Evolutionary conservation across 1,140 invertebrate genomes (phyloP), one percentile per base, ranked within the genome.

Genomic region (Nilaparvata lugens): DNA sequence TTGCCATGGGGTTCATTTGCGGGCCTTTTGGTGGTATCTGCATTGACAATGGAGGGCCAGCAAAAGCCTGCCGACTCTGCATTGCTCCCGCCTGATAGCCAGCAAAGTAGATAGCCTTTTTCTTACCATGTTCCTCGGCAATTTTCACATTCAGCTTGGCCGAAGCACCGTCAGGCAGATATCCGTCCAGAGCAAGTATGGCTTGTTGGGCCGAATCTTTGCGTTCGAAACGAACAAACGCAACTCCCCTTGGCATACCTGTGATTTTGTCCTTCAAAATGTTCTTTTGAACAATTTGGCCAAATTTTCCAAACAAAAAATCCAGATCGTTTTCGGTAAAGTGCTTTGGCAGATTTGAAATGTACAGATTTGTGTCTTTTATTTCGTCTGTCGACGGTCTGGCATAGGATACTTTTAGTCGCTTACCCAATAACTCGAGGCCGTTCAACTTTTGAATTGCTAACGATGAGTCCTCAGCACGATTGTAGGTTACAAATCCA

Each of bases 311-410:
- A 76, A 96, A 96, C 69, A 93, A 81, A 45, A 85, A 83, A 68
- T 91, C 85, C 45, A 96, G 76, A 68, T 92, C 85, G 52, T 86
- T 81, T 67, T 93, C 88, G 19, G 85, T 89, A 51, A 89, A 84
- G 66, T 87, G 85, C 70, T 88, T 86, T 35, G 93, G 93, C 62
- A 97, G 78, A 78, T 95, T 95, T 58, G 91, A 88, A 55, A 97
- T 85, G 76, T 96, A 97, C 35, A 97, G 78, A 77, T 97, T 97
- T 13, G 93, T 94, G 73, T 94, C 91, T 74, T 96, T 97, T 64
- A 94, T 93, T 59, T 91, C 88, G 63, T 96, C 92, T 16, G 91
- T 89, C 43, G 89, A 88, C 3, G 92, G 93, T 65, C 93, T 77
- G 16, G 93, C 92, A 75, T 90, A 94, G 19, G 93, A 95, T 62